Evolutionary conservation across 2,797 vertebrate genomes (phyloP).

Genomic region (Manis crassicaudata): DNA sequence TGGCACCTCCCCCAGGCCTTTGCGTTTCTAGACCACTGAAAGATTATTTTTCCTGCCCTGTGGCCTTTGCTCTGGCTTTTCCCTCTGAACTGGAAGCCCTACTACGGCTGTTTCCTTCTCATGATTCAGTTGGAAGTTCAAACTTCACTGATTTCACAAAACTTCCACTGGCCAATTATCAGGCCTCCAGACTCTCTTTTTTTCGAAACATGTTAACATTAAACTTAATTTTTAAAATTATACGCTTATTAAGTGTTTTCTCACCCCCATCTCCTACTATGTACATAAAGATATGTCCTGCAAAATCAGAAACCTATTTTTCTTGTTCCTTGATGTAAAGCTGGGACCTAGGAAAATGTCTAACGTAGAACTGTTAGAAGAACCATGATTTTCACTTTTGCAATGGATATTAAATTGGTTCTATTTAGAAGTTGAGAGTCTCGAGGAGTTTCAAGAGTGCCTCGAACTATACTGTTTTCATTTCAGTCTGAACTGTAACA

Average conservation of each 20-base stretch:
- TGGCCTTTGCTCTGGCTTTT: background rate
- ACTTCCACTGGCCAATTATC: background rate
- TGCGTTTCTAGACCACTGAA: background rate
- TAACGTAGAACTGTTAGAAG: background rate
- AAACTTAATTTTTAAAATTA: background rate
- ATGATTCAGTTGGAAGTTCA: background rate
- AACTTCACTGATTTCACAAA: background rate
- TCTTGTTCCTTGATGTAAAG: background rate
- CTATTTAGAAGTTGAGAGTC: constrained; percentile 19
- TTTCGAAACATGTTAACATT: background rate
- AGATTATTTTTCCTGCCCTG: background rate
- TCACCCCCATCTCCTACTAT: background rate
- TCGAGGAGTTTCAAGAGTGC: background rate
- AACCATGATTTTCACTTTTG: background rate
- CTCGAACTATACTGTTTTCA: constrained; percentile 29
- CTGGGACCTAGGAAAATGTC: background rate
- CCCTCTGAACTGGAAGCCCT: background rate
- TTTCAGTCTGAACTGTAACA: constrained; percentile 24
- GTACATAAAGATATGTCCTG: background rate
- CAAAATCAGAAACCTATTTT: background rate
- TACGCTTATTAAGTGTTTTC: background rate
- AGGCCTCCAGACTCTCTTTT: background rate
- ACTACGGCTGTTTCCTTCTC: background rate
- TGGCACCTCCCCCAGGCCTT: background rate
- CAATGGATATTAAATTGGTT: background rate